Evolutionary conservation across 2,888 invertebrate species (phyloP).

Genomic region (Drosophila paranaensis): DNA sequence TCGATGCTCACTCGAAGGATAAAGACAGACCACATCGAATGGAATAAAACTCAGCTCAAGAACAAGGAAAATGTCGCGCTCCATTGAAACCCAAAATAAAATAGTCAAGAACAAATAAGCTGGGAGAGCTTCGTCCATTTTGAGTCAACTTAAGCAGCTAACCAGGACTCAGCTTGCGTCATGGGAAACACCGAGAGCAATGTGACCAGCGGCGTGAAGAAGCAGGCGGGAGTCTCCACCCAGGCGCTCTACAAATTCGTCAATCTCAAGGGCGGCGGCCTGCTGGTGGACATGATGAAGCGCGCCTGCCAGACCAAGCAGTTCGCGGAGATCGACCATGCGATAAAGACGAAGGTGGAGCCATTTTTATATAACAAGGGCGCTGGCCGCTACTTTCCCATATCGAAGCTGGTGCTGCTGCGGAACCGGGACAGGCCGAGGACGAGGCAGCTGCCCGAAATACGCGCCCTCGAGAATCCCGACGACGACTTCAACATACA

Average conservation of each 20-base stretch:
- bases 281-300: conserved; percentile 97
- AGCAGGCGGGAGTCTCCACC: conserved; percentile 94
- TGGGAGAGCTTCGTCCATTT: conserved; percentile 2
- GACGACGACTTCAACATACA: conserved; percentile 94
- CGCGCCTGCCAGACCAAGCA: conserved; percentile 95
- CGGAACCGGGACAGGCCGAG: conserved; percentile 94
- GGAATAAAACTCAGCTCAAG: conserved; percentile 20
- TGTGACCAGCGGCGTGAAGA: conserved; percentile 97
- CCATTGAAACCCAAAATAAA: conserved; percentile 40
- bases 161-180: conserved; percentile 1
- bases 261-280: conserved; percentile 96
- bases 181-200: conserved; percentile 95
- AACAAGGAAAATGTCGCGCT: conserved; percentile 59
- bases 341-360: conserved; percentile 95
- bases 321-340: conserved; percentile 95
- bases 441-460: conserved; percentile 91
- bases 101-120: neutral
- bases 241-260: conserved; percentile 95
- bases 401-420: conserved; percentile 93
- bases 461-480: conserved; percentile 92
- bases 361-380: conserved; percentile 98
- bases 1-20: conserved; percentile 64
- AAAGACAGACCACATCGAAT: conserved; percentile 39
- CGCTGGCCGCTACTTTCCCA: conserved; percentile 94
- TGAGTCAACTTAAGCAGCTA: neutral